Base-by-base conservation (phyloP, 2,113 vertebrate species). In the Caranx melampygus region DNA sequence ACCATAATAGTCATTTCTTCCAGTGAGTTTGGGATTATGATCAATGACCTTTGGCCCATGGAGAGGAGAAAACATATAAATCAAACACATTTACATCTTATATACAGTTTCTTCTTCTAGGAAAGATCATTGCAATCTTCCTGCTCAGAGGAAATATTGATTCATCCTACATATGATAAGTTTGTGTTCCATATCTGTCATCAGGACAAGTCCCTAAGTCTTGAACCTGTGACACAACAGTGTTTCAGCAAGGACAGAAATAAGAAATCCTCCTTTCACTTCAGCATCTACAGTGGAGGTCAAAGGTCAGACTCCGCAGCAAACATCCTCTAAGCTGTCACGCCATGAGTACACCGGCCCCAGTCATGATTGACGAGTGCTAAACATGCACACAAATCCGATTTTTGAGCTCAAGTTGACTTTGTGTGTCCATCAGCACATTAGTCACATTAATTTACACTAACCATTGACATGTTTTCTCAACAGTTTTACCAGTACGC, bases 231-330 rank as follows among this genome's bases (percentile, higher is more conserved):
- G 37, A 26, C 18, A 34, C 45, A n/a, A 35, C 42, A 65, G 18
- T 7, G 34, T 26, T 72, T 62, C 35, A 72, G 44, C 60, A 59
- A 65, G 40, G 0, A n/a, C 6, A 47, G 20, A 58, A 57, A 35
- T 65, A 6, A 82, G 13, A 76, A 71, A 72, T 76, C 42, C 37
- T 65, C 20, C 61, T 59, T 65, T 66, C 13, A 26, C 4, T 20
- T 44, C 2, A 26, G 58, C 54, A 59, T 14, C 37, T 16, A 49
- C 37, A 71, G 15, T 3, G 16, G 58, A 79, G 70, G 54, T 70
- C 69, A 78, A 44, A 78, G 79, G 42, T 82, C 78, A 69, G 37
- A 9, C 21, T 80, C 8, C 16, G 33, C 15, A 35, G 15, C 16
- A 6, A 63, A 58, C 33, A 60, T 44, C 44, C 20, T 37, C 37